phyloP scores from a whole-genome alignment of 2,888 invertebrate species.

The Fabriciana adippe region DNA sequence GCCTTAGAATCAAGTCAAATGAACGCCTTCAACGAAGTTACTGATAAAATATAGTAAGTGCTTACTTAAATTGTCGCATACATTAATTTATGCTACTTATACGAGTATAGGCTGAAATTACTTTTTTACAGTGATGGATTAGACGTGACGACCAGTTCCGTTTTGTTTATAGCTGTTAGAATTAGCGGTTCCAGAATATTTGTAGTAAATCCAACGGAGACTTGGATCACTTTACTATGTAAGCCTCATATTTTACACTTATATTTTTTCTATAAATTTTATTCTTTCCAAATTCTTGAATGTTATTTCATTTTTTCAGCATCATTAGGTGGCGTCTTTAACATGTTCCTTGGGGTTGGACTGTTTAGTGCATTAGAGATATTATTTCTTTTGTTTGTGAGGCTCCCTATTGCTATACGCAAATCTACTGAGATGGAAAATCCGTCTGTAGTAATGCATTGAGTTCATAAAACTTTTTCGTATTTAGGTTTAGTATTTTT shows the following conservation, averaged over 20 bases:
- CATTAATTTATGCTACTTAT: background rate
- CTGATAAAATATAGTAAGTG: constrained; percentile 69
- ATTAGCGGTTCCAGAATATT: constrained; percentile 57
- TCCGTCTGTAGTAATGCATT: constrained; percentile 7
- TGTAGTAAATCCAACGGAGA: constrained; percentile 61
- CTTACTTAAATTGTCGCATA: background rate
- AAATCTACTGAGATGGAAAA: constrained; percentile 37
- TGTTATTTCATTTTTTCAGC: constrained; percentile 53
- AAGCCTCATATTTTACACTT: constrained; percentile 40
- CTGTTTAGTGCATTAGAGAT: constrained; percentile 70
- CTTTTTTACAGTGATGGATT: constrained; percentile 53
- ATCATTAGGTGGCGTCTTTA: constrained; percentile 73
- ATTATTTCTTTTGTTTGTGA: constrained; percentile 50
- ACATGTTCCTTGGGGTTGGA: constrained; percentile 75
- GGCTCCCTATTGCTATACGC: constrained; percentile 46
- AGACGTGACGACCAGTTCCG: constrained; percentile 50
- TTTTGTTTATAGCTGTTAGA: constrained; percentile 55
- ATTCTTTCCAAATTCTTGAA: background rate
- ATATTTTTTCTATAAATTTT: background rate
- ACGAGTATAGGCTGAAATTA: background rate
- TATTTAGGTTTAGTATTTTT: too few species aligned
- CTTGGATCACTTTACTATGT: constrained; percentile 73
- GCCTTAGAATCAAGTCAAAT: constrained; percentile 52
- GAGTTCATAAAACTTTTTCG: background rate
- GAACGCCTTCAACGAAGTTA: constrained; percentile 44